Evolutionary conservation across 2,888 invertebrate species (phyloP), one percentile per base, ranked within the genome.

Genomic region (Dasypogon diadema): DNA sequence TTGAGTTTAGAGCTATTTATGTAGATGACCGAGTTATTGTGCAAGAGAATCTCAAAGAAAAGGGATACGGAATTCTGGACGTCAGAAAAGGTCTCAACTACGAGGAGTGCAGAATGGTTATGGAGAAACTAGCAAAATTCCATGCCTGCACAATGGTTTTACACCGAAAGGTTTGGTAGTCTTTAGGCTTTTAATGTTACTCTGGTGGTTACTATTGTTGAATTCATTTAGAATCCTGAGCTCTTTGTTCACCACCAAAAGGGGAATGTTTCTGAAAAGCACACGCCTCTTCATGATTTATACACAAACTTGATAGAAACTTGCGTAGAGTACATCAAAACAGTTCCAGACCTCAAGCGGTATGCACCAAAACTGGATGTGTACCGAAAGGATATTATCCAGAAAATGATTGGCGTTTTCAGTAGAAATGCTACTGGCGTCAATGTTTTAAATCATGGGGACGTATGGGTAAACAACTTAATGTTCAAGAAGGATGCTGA

Each of bases 101-200:
- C 60, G 82, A 84, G 2, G 89, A 89, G 79, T 86, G 86, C 76
- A 80, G 85, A 51, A 77, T 87, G 70, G 86, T 88, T 8, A 79
- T 89, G 12, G 84, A 85, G 76, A 88, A 87, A 81, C 81, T 89
- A 77, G 89, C 88, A 0, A 85, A 83, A 79, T 87, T 88, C 79
- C 90, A 89, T 80, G 89, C 88, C 2, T 83, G 86, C 12, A 88
- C 88, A 1, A 86, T 88, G 55, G 85, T 88, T 37, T 79, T 89
- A 48, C 85, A 85, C 77, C 87, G 88, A 81, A 87, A 87, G 84
- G 89, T 88, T 81, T 74, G 26, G n/a, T n/a, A n/a, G n/a, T n/a
- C n/a, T n/a, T n/a, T n/a, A n/a, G n/a, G n/a, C n/a, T n/a, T n/a
- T n/a, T n/a, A n/a, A n/a, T n/a, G n/a, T n/a, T n/a, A n/a, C n/a